Base-by-base conservation (phyloP, 2,113 vertebrate species). In the Lepus europaeus region DNA sequence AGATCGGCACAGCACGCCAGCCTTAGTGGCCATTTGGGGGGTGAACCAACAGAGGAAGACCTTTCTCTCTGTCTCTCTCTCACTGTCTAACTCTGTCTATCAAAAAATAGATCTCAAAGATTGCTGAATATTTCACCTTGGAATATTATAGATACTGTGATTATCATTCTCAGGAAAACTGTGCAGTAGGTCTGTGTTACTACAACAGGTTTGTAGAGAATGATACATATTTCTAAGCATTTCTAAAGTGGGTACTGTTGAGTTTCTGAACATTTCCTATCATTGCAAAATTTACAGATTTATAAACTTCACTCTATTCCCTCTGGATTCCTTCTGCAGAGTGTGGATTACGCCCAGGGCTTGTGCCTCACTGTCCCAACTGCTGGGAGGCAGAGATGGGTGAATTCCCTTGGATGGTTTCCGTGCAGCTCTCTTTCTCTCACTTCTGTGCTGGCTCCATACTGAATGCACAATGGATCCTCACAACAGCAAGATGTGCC, bases 401-500 rank as follows among this genome's bases (percentile, higher is more conserved):
- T 61, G 94, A 97, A 89, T 97, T 97, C 22, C 94, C 96, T 3
- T 95, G 93, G 95, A 83, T 92, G 69, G 95, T 95, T 23, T 97
- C 97, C 9, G 4, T 96, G 23, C 89, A 79, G 13, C 36, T 97
- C 1, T 95, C 97, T 89, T 86, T 87, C 22, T 89, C 70, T 9
- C 97, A 94, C 49, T 94, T 95, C 49, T 97, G 94, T 92, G 94
- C 95, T 59, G 96, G 96, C 23, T 96, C 95, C 45, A 94, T 95
- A 66, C 31, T 97, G 39, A 97, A 95, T 63, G 80, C 92, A 84
- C 83, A 85, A 45, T 96, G 95, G 94, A 93, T 96, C 63, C 91
- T 97, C 51, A 97, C 95, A 2, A 93, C 95, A 33, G 90, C 95
- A 31, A 96, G 82, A 69, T 96, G 96, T 69, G 89, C 86, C 79